These are phyloP conservation scores for Eueides isabella DNA, from an alignment of 1,140 invertebrate genomes.

Conservation along the genomic window DNA sequence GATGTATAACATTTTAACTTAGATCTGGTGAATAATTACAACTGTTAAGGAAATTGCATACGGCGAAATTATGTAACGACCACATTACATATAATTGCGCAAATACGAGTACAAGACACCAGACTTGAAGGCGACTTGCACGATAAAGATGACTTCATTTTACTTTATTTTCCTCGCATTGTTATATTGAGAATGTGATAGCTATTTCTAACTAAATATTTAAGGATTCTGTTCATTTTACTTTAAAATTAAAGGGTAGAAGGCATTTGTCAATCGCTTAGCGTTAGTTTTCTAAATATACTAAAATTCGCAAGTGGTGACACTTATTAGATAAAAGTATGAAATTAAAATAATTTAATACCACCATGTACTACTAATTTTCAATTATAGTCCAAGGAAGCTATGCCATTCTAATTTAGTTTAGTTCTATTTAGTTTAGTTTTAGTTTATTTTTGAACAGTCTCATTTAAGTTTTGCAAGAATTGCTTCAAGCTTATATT, in stretches of 20 bases:
- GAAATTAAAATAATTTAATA: too few species aligned
- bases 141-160: constrained; percentile 24
- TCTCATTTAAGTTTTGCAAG: constrained; percentile 8
- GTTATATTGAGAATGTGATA: neutral
- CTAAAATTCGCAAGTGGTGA: too few species aligned
- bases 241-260: neutral
- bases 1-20: constrained; percentile 16
- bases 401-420: too few species aligned
- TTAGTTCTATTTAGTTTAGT: too few species aligned
- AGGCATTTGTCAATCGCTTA: neutral
- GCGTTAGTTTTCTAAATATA: neutral
- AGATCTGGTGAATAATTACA: constrained; percentile 24
- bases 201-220: constrained; percentile 8
- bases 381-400: neutral
- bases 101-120: neutral
- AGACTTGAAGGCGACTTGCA: constrained; percentile 36
- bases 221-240: neutral
- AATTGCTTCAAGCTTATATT: neutral
- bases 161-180: neutral
- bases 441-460: neutral
- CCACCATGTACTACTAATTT: neutral
- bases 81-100: constrained; percentile 30
- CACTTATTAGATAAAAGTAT: too few species aligned
- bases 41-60: constrained; percentile 22
- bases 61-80: constrained; percentile 32